Evolutionary conservation across 2,888 invertebrate genomes (phyloP), one percentile per base, ranked within the genome.

Genomic region (Drosophila mercatorum): DNA sequence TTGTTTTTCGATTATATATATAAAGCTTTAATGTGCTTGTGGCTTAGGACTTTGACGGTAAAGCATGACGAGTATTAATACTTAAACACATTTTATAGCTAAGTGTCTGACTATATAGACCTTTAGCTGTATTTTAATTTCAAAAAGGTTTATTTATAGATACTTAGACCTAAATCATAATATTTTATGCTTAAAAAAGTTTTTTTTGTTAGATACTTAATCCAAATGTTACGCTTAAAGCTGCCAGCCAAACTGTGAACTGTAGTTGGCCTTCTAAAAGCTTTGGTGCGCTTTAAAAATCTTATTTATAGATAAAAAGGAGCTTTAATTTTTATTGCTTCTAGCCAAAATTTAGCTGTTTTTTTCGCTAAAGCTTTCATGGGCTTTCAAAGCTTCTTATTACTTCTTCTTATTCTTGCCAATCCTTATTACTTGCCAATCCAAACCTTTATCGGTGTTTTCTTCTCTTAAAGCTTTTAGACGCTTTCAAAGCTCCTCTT

Each of bases 1-100:
- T 26, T 26, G 22, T 22, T 22, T 1, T 22, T 22, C 22, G 22
- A 22, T 1, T 49, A 5, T 0, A n/a, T 10, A 0, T 10, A 1
- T 22, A n/a, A 49, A 49, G 28, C 28, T 49, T 49, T 49, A 31
- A 52, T 36, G 22, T 2, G 52, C 52, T 47, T 47, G 12, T 12
- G 14, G 5, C 38, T 38, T 0, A 38, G 4, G 3, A 0, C 1
- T 11, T 4, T 36, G 3, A 38, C 1, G 12, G 5, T 40, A n/a
- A 40, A 14, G 11, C 17, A 7, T 34, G 34, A 1, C 34, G 7
- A 34, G 7, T 7, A 34, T 6, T 34, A 0, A 34, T 6, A 6
- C 7, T 7, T 34, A 34, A 34, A 6, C 7, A 7, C 7, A 0
- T 34, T 7, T 34, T 34, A 34, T 6, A 34, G 6, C 34, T 34